Evolutionary conservation across 2,113 vertebrate genomes (phyloP).

Genomic region (Neopipo cinnamomea): DNA sequence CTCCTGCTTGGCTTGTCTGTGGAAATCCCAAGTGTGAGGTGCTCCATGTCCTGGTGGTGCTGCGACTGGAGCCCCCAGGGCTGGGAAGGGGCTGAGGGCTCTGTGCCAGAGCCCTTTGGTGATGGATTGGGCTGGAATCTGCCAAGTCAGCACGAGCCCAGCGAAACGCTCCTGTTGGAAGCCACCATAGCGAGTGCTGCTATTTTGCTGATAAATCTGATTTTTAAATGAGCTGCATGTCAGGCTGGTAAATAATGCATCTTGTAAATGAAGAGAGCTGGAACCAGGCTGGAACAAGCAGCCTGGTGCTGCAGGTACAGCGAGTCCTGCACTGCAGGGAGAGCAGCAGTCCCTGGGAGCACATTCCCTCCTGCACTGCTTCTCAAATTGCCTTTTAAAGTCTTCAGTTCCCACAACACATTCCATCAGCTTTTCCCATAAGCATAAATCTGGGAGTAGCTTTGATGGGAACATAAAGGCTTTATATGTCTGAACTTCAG

Average conservation of each 20-base stretch:
- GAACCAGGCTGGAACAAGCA: neutral
- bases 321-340: neutral
- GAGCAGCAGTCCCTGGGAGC: neutral
- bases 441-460: neutral
- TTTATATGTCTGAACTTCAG: neutral
- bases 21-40: accelerated
- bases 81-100: neutral
- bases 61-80: accelerated
- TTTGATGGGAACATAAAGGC: neutral
- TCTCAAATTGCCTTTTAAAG: neutral
- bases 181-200: neutral
- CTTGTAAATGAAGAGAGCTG: neutral
- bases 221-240: slow-evolving; percentile 25
- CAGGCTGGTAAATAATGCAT: slow-evolving; percentile 49
- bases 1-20: neutral
- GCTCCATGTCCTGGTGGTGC: accelerated
- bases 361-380: neutral
- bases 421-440: neutral
- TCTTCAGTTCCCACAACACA: neutral
- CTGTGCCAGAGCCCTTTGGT: neutral
- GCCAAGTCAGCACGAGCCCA: neutral
- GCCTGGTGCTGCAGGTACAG: neutral
- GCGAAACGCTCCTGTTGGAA: neutral
- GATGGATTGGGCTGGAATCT: neutral
- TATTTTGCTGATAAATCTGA: slow-evolving; percentile 44